phyloP scores from a whole-genome alignment of 2,113 vertebrate genomes.

The Clarias macrocephalus region DNA sequence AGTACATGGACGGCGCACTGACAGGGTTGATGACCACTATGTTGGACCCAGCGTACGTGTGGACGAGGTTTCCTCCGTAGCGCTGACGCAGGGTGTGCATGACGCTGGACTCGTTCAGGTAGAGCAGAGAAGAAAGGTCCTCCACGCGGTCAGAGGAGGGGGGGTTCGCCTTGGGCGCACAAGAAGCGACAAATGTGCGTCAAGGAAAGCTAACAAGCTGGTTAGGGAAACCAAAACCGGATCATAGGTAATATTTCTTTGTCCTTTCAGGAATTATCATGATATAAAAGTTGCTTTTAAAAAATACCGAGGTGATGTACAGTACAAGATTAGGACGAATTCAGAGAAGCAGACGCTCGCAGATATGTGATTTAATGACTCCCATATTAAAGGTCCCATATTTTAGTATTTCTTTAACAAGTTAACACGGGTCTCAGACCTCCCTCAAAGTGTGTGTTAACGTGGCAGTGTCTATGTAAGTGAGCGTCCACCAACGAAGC shows the following conservation, averaged over 20 bases:
- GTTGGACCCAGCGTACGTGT: slow-evolving; percentile 88
- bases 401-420: too few species aligned
- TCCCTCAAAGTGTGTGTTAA: too few species aligned
- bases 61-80: slow-evolving; percentile 86
- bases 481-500: too few species aligned
- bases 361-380: background rate
- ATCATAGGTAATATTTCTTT: background rate
- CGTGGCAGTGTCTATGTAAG: too few species aligned
- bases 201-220: background rate
- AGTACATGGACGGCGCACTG: slow-evolving; percentile 91
- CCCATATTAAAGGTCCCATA: background rate
- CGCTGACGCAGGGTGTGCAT: slow-evolving; percentile 91
- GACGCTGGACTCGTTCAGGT: slow-evolving; percentile 92
- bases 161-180: slow-evolving; percentile 82
- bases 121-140: slow-evolving; percentile 89
- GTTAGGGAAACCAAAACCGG: background rate
- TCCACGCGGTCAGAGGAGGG: slow-evolving; percentile 86
- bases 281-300: background rate
- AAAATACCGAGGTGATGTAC: background rate
- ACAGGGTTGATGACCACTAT: slow-evolving; percentile 92
- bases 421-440: too few species aligned
- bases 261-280: background rate
- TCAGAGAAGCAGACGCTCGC: background rate
- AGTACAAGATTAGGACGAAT: background rate
- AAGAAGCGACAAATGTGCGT: background rate